Percentiles rank a stretch among this genome's conserved stretches.
phyloP scores from a whole-genome alignment of 2,888 invertebrate genomes.

The Resseliella maxima region DNA sequence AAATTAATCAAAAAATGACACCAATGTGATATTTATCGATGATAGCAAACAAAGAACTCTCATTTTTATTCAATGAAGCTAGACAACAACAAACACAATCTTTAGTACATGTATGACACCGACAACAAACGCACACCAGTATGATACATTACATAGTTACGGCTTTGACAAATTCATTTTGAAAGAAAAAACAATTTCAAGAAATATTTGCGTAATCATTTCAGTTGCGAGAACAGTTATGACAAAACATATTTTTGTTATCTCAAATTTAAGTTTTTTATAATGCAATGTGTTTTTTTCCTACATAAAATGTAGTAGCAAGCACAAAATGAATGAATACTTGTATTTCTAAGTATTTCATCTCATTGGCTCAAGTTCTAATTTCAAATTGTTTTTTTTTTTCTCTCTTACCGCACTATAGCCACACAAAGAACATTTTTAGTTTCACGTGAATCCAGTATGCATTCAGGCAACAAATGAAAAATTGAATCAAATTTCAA shows the following conservation, averaged over 20 bases:
- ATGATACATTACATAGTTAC: no score
- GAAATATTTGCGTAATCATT: no score
- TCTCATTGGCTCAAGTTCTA: background rate
- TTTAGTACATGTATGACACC: background rate
- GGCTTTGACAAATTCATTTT: no score
- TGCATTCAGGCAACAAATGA: background rate
- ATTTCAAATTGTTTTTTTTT: background rate
- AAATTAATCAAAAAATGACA: conserved; percentile 46
- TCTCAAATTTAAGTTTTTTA: no score
- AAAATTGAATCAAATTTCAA: conserved; percentile 34
- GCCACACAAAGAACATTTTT: background rate
- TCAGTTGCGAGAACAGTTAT: no score
- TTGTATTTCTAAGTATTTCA: background rate
- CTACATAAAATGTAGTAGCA: no score
- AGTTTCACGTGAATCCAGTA: background rate
- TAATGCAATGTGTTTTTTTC: no score
- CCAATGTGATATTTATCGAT: conserved; percentile 48
- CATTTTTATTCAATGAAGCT: background rate
- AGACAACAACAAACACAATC: background rate
- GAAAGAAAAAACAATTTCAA: no score
- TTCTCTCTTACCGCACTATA: background rate
- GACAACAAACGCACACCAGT: background rate
- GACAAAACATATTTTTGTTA: no score
- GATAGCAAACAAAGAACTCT: conserved; percentile 27
- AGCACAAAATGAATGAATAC: no score